Evolutionary conservation across 2,113 vertebrate species (phyloP).

Genomic region (Toxostoma redivivum): DNA sequence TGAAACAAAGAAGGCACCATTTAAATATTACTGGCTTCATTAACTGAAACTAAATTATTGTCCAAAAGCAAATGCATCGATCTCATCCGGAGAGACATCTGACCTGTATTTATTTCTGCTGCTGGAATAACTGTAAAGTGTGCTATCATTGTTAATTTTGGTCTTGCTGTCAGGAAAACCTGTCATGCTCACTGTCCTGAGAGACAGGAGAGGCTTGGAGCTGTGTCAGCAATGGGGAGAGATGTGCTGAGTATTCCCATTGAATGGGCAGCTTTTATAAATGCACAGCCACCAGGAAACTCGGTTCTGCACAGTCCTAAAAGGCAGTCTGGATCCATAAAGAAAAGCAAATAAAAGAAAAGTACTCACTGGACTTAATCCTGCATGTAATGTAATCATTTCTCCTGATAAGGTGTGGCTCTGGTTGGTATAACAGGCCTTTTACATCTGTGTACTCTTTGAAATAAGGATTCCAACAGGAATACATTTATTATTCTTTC

Average conservation of each 20-base stretch:
- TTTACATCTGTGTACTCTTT: neutral
- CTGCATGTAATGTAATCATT: neutral
- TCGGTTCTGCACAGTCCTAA: neutral
- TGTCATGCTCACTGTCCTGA: neutral
- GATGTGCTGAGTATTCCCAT: neutral
- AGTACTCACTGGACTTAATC: rapidly evolving
- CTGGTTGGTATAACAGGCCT: neutral
- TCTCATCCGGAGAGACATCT: neutral
- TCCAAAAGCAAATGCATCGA: neutral
- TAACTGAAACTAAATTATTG: neutral
- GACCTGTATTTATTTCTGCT: slow-evolving; percentile 9
- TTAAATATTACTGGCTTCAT: slow-evolving; percentile 23
- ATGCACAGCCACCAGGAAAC: neutral
- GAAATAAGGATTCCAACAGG: neutral
- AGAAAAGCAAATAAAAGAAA: too few species aligned
- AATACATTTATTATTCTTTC: neutral
- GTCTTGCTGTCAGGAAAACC: neutral
- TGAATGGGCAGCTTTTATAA: neutral
- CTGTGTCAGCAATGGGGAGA: neutral
- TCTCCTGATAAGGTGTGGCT: neutral
- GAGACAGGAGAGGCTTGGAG: neutral
- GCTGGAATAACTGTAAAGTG: neutral
- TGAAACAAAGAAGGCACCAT: neutral
- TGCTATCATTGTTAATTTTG: neutral
- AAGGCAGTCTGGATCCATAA: neutral